Conservation (phyloP, 1,140 invertebrate genomes). For the Dendroctonus ponderosae region DNA sequence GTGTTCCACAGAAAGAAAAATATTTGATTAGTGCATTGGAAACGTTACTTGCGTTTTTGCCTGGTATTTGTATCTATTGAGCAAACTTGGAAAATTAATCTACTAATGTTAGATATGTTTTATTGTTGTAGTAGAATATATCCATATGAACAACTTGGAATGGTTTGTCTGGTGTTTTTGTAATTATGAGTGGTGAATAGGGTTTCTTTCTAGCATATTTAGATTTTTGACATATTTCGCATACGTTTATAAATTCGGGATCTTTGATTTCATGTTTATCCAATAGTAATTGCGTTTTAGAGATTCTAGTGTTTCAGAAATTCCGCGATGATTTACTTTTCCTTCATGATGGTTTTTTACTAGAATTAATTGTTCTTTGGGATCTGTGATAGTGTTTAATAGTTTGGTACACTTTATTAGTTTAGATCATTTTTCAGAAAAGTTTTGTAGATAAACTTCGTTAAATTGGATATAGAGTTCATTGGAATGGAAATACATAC, state of each 20-base stretch:
- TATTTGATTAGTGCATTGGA: conserved; percentile 32
- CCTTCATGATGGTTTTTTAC: conserved; percentile 32
- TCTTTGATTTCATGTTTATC: conserved; percentile 16
- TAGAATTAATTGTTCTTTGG: conserved; percentile 23
- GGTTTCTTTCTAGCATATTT: conserved; percentile 29
- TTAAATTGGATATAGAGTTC: conserved; percentile 17
- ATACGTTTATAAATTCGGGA: conserved; percentile 31
- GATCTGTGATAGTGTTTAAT: conserved; percentile 19
- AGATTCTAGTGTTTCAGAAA: conserved; percentile 26
- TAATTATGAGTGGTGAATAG: conserved; percentile 11
- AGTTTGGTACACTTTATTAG: conserved; percentile 19
- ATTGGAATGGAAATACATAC: conserved; percentile 6
- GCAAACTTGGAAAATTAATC: conserved; percentile 29
- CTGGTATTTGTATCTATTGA: conserved; percentile 19
- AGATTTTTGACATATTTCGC: conserved; percentile 23
- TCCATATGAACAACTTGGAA: conserved; percentile 29
- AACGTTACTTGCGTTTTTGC: conserved; percentile 20
- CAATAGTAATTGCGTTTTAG: conserved; percentile 28
- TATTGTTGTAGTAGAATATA: conserved; percentile 18
- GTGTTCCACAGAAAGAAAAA: conserved; percentile 30
- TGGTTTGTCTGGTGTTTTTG: conserved; percentile 15
- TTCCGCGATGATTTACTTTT: conserved; percentile 31
- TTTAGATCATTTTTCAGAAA: conserved; percentile 18
- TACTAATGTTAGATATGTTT: conserved; percentile 28
- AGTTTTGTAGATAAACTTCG: conserved; percentile 16